Evolutionary conservation across 2,888 invertebrate genomes (phyloP).

Genomic region (Ecliptopera silaceata): DNA sequence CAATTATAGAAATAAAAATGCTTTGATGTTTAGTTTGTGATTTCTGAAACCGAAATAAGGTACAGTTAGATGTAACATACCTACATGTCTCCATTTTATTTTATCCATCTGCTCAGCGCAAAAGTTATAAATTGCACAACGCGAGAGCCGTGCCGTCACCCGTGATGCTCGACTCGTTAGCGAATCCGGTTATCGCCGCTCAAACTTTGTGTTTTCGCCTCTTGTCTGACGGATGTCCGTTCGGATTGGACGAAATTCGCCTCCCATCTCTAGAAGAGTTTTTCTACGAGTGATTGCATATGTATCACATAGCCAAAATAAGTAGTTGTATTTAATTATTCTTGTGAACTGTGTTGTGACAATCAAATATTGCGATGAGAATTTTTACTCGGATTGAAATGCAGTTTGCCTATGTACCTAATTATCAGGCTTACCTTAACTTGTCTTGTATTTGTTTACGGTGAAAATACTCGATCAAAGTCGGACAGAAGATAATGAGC

Average conservation of each 20-base stretch:
- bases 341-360: too few relatives aligned
- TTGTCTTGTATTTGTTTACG: constrained; percentile 15
- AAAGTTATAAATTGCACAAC: constrained; percentile 42
- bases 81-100: constrained; percentile 25
- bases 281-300: constrained; percentile 12
- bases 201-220: constrained; percentile 69
- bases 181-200: constrained; percentile 69
- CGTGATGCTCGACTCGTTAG: constrained; percentile 71
- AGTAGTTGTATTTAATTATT: too few relatives aligned
- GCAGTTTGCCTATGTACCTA: too few relatives aligned
- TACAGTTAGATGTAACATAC: background rate
- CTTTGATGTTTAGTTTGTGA: too few relatives aligned
- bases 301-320: background rate
- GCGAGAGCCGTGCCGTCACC: constrained; percentile 44
- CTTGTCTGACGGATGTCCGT: constrained; percentile 63
- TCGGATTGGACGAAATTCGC: constrained; percentile 7
- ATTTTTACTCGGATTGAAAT: too few relatives aligned
- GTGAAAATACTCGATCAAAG: constrained; percentile 34
- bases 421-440: background rate
- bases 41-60: background rate
- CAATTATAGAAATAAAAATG: too few relatives aligned
- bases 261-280: constrained; percentile 5
- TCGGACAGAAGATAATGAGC: constrained; percentile 37
- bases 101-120: constrained; percentile 18
- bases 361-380: background rate